A percentile compares a stretch with the other conserved stretches of the same genome.
Evolutionary conservation across 1,140 invertebrate species (phyloP).

Genomic region (Melanaphis sacchari): DNA sequence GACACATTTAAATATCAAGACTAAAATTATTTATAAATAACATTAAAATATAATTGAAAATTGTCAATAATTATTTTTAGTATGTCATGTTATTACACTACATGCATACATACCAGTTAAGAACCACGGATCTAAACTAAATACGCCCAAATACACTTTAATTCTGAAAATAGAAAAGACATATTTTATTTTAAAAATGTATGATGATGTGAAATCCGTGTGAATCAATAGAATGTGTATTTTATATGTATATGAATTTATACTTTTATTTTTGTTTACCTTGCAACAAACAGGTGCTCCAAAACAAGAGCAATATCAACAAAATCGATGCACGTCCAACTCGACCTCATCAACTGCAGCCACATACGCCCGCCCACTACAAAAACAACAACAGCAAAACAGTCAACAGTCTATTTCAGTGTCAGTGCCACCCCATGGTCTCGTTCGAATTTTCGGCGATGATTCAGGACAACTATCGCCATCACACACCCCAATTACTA

Average conservation of each 20-base stretch:
- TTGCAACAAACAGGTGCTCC: background rate
- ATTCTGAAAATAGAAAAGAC: background rate
- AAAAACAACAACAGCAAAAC: constrained; percentile 3
- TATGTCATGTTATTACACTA: background rate
- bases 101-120: too few relatives aligned
- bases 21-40: too few relatives aligned
- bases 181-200: background rate
- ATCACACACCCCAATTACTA: background rate
- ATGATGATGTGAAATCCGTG: background rate
- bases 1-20: background rate
- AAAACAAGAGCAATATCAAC: background rate
- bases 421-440: background rate
- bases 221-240: background rate
- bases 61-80: background rate
- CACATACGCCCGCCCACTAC: constrained; percentile 3
- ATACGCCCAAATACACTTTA: background rate
- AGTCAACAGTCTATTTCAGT: too few relatives aligned
- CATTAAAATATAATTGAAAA: too few relatives aligned
- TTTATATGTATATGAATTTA: background rate
- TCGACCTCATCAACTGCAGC: background rate
- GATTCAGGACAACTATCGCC: background rate
- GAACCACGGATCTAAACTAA: too few relatives aligned
- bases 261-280: background rate
- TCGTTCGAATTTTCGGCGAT: background rate
- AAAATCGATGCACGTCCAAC: background rate